Evolutionary conservation across 2,113 vertebrate genomes (phyloP), one percentile per base, ranked within the genome.

Genomic region (Phalacrocorax brasilianus): DNA sequence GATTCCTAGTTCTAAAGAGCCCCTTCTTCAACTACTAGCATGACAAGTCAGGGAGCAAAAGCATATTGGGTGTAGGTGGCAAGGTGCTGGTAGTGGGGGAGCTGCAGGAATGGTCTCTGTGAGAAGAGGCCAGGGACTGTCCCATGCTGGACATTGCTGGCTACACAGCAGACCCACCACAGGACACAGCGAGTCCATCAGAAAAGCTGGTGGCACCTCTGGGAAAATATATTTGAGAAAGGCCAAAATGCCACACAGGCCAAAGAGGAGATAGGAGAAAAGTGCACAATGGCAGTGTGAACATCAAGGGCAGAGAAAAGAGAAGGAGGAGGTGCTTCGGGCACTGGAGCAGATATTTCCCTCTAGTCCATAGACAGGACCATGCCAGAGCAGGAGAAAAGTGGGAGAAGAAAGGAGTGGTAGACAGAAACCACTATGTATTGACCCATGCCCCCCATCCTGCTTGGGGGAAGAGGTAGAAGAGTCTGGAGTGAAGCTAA

Each of bases 241-340:
- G 38, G 16, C 26, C 4, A 90, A 88, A 78, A 88, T 8, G 38
- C 12, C 66, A 63, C 19, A 53, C 2, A 38, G 27, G 18, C 32
- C 76, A 24, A 55, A 6, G 12, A 77, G 6, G 18, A 20, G 13
- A 15, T 5, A 2, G 4, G 0, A 2, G 0, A 3, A 1, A 33
- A n/a, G 4, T 28, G 15, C 14, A 73, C 76, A 72, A 73, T 21
- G 23, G 72, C 17, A 61, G 32, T 2, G 8, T 52, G 14, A 79
- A 52, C 3, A 61, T 55, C 49, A 47, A 80, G 49, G 7, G 38
- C 12, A 42, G 53, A 68, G 15, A 19, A 85, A 10, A 10, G 12
- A 67, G 6, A 85, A 11, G 3, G 14, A 79, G 32, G 9, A 76
- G 44, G 44, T 28, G 20, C 59, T 70, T 61, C 44, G 73, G 45